Percentiles rank a stretch among this genome's conserved stretches.
Evolutionary conservation across 2,113 vertebrate species (phyloP).

Genomic region (Sturnira hondurensis): DNA sequence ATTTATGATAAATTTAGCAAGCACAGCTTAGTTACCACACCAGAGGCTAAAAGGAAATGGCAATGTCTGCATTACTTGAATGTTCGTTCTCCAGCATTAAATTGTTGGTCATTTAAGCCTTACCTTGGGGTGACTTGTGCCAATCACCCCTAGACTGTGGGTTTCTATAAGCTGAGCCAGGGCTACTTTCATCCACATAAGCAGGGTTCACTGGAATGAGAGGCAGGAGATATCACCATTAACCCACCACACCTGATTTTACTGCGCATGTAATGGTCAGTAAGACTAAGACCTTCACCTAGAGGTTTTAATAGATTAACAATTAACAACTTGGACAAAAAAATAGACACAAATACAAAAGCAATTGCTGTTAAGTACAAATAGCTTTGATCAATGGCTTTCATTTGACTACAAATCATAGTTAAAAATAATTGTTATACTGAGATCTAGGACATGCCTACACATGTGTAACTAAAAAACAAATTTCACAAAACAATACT

Average conservation of each 20-base stretch:
- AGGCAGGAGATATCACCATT: background rate
- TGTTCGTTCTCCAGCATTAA: background rate
- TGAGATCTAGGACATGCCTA: background rate
- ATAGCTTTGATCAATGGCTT: background rate
- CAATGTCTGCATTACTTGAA: background rate
- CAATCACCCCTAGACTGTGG: background rate
- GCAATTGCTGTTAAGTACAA: background rate
- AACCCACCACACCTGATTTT: background rate
- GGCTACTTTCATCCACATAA: slow-evolving; percentile 59
- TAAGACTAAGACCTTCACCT: background rate
- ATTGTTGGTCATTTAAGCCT: background rate
- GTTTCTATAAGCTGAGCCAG: background rate
- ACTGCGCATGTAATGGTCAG: background rate
- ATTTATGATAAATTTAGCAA: background rate
- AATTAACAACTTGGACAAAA: background rate
- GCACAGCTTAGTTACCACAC: background rate
- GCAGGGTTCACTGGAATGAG: slow-evolving; percentile 74
- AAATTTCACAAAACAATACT: background rate
- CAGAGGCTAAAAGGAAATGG: background rate
- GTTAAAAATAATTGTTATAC: background rate
- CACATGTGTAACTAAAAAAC: background rate
- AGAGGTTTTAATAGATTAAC: background rate
- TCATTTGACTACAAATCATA: background rate
- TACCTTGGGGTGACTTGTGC: slow-evolving; percentile 72
- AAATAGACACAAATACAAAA: background rate